These are phyloP conservation scores for Tachypleus tridentatus DNA, from an alignment of 1,140 invertebrate species.

Conservation along the genomic window DNA sequence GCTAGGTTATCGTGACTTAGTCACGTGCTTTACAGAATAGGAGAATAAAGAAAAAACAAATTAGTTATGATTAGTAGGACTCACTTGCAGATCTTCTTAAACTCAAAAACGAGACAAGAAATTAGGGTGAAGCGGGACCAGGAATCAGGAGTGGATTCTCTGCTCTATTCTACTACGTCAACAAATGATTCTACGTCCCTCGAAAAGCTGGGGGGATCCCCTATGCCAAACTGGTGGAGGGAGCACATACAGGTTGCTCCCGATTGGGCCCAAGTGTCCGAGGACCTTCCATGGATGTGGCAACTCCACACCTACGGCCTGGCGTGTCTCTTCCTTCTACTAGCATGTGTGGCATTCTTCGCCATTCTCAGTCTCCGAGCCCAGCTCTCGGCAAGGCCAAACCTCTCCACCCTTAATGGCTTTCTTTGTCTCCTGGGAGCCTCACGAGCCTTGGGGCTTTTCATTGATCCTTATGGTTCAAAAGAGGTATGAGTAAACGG, in stretches of 20 bases:
- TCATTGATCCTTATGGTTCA: slow-evolving; percentile 48
- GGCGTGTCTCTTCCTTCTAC: slow-evolving; percentile 46
- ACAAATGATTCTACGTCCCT: no score
- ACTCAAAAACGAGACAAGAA: no score
- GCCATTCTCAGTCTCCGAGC: slow-evolving; percentile 48
- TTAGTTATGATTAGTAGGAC: no score
- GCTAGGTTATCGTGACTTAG: no score
- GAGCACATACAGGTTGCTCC: slow-evolving; percentile 3
- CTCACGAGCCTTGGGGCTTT: slow-evolving; percentile 41
- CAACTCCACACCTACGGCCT: slow-evolving; percentile 45
- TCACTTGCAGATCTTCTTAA: no score
- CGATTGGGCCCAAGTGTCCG: slow-evolving; percentile 16
- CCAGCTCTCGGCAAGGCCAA: slow-evolving; percentile 43
- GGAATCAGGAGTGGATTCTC: no score
- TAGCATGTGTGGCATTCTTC: slow-evolving; percentile 49
- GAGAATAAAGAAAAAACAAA: no score
- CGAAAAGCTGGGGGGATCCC: no score
- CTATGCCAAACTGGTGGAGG: background rate
- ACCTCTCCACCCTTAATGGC: slow-evolving; percentile 49
- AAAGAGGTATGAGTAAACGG: slow-evolving; percentile 34
- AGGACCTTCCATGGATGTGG: slow-evolving; percentile 38
- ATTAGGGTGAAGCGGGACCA: no score
- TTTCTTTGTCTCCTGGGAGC: slow-evolving; percentile 46
- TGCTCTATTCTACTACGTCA: no score
- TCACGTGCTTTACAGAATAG: no score